Percentiles rank a stretch among this genome's conserved stretches.
phyloP scores from a whole-genome alignment of 2,888 invertebrate species.

The Amphipyra berbera region DNA sequence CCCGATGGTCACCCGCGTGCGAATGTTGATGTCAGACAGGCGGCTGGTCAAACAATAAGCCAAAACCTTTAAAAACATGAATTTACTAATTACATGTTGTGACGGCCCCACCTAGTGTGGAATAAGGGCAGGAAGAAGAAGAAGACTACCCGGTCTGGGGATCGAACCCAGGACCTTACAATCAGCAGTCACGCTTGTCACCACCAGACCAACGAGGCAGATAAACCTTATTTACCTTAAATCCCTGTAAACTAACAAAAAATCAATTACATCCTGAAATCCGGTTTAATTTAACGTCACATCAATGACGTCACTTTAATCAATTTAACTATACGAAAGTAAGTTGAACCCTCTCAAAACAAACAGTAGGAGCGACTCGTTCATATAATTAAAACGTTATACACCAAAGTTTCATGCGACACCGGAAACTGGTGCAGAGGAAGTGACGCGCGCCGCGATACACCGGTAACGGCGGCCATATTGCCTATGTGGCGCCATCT shows the following conservation, averaged over 20 bases:
- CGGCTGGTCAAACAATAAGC: no score
- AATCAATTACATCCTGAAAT: slow-evolving; percentile 12
- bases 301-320: slow-evolving; percentile 9
- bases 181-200: no score
- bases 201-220: no score
- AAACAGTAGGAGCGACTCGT: slow-evolving; percentile 10
- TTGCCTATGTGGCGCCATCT: slow-evolving; percentile 68
- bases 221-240: no score
- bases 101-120: no score
- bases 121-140: no score
- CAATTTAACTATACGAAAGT: not conserved
- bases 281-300: slow-evolving; percentile 15
- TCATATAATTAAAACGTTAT: slow-evolving; percentile 47
- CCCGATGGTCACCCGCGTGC: no score
- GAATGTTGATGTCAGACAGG: no score
- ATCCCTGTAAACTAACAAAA: not conserved
- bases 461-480: slow-evolving; percentile 71
- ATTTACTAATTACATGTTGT: no score
- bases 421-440: slow-evolving; percentile 62
- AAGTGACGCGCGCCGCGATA: slow-evolving; percentile 67
- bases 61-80: no score
- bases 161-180: no score
- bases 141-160: no score
- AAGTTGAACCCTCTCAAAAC: slow-evolving; percentile 3
- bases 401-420: slow-evolving; percentile 45